Evolutionary conservation across 1,140 invertebrate species (phyloP).

Genomic region (silkworm (Bombyx mori)): ASM3026992v2 NC_085111.1:1073001-1073500

Average conservation of each 20-base stretch:
- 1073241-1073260: conserved; percentile 58
- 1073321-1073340: neutral
- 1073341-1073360: neutral
- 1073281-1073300: conserved; percentile 48
- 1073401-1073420: conserved; percentile 32
- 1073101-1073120: too few relatives aligned
- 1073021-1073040: too few relatives aligned
- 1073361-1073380: conserved; percentile 24
- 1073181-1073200: conserved; percentile 36
- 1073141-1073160: conserved; percentile 21
- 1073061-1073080: too few relatives aligned
- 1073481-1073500: conserved; percentile 10
- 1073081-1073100: too few relatives aligned
- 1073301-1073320: conserved; percentile 72
- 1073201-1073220: conserved; percentile 57
- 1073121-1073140: conserved; percentile 9
- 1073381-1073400: conserved; percentile 13
- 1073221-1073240: conserved; percentile 44
- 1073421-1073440: conserved; percentile 36
- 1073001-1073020: conserved; percentile 7
- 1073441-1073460: conserved; percentile 10
- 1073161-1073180: conserved; percentile 25
- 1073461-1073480: neutral
- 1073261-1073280: conserved; percentile 20
- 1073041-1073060: conserved; percentile 5